Evolutionary conservation across 2,888 invertebrate genomes (phyloP).

Genomic region (Rhaphigaster nebulosa): DNA sequence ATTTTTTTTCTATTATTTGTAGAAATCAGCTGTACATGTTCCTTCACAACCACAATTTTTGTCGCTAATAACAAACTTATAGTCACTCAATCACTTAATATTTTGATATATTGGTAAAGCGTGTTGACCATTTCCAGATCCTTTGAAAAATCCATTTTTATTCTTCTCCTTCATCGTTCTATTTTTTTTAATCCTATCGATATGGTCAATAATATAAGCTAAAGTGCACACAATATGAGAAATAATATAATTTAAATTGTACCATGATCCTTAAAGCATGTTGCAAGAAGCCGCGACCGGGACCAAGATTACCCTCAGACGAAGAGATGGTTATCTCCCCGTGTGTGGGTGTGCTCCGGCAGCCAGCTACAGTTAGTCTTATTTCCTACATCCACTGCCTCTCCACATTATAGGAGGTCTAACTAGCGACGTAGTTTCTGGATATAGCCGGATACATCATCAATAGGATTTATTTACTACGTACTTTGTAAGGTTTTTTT

Average conservation of each 20-base stretch:
- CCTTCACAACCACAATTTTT: too few relatives aligned
- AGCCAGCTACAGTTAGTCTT: not conserved
- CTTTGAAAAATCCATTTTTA: too few relatives aligned
- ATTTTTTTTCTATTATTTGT: too few relatives aligned
- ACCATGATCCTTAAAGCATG: not conserved
- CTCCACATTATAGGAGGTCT: not conserved
- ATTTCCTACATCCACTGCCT: not conserved
- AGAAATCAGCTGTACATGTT: too few relatives aligned
- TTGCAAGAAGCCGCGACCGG: not conserved
- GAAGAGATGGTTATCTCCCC: not conserved
- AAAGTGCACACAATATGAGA: not conserved
- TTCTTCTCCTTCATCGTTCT: too few relatives aligned
- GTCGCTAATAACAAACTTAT: too few relatives aligned
- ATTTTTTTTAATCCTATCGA: too few relatives aligned
- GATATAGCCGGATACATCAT: not conserved
- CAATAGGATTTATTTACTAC: not conserved
- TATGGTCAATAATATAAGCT: too few relatives aligned
- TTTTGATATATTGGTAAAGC: too few relatives aligned
- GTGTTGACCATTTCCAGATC: too few relatives aligned
- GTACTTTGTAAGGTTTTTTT: too few relatives aligned
- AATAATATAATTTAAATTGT: not conserved
- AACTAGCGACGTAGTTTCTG: not conserved
- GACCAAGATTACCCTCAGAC: conserved; percentile 6
- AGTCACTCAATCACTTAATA: too few relatives aligned
- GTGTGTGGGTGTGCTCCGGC: conserved; percentile 19